Percentiles rank a stretch among this genome's conserved stretches.
phyloP scores from a whole-genome alignment of 2,797 vertebrate genomes.

The Syndactyla subalaris region DNA sequence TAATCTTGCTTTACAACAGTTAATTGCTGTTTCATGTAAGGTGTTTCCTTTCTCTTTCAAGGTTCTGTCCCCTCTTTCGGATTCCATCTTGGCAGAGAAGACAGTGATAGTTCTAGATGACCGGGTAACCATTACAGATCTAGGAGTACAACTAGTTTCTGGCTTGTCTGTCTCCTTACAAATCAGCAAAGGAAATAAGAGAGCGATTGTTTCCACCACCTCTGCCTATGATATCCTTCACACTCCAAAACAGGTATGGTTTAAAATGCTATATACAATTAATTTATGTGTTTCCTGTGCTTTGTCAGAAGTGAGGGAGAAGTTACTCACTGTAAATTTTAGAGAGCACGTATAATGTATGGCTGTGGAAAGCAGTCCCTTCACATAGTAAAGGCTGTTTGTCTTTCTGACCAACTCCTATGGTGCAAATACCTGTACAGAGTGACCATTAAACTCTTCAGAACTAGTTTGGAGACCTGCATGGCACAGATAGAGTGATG shows the following conservation, averaged over 20 bases:
- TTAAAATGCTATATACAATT: fast-evolving
- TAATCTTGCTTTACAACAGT: neutral
- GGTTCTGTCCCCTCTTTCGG: constrained; percentile 94
- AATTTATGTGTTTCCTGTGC: neutral
- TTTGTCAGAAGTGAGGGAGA: neutral
- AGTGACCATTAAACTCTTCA: neutral
- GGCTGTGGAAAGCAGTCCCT: neutral
- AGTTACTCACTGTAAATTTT: neutral
- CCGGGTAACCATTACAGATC: constrained; percentile 90
- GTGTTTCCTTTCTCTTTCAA: constrained; percentile 25
- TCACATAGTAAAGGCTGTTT: neutral
- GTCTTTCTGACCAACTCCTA: neutral
- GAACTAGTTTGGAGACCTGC: neutral
- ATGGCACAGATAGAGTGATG: neutral
- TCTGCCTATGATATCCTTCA: constrained; percentile 88
- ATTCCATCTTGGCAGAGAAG: constrained; percentile 97
- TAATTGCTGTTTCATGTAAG: neutral
- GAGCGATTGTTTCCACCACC: constrained; percentile 85
- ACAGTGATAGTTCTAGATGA: constrained; percentile 93
- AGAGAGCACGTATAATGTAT: fast-evolving
- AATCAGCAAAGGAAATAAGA: constrained; percentile 82
- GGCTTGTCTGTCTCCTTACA: constrained; percentile 87
- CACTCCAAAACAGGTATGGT: constrained; percentile 85
- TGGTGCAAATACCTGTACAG: neutral
- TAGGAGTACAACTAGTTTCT: constrained; percentile 90